Base-by-base conservation (phyloP, 2,797 vertebrate species). In the Nannoperca obscura region DNA sequence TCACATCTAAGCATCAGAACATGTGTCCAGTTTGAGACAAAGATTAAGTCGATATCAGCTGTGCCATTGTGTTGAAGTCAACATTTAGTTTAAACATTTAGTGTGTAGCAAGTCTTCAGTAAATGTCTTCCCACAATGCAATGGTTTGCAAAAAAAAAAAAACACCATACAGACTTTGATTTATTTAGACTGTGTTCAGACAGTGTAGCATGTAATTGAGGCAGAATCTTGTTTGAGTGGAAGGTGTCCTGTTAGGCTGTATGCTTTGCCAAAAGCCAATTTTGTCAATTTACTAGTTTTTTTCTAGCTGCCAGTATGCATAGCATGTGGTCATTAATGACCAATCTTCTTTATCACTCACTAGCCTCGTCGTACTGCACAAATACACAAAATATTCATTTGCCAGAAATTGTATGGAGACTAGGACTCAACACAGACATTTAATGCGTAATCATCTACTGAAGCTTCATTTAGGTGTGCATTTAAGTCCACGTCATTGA, bases 211-310 rank as follows among this genome's bases (percentile, higher is more conserved):
- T 14, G 61, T 60, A 49, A 53, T 6, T 15, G 20, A 52, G 14
- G 22, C 30, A 79, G 36, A n/a, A 36, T 50, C 38, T 27, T 74
- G 62, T 75, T 68, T 78, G 19, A 44, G 32, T 42, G 44, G 75
- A 78, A 54, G 8, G 40, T 22, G 38, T 50, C n/a, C 42, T 58
- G 30, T 27, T 42, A 9, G 32, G 47, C 32, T 49, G 15, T 24
- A 53, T 50, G 42, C 5, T 27, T 24, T 42, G 55, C 47, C 38
- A 59, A 27, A 68, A 0, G 13, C 22, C 30, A 47, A 32, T 32
- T 24, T 71, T n/a, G 63, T 59, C 38, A 20, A 5, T 12, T 30
- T 8, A 22, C 1, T 50, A n/a, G n/a, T 68, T 34, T 68, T 50
- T 60, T 34, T 8, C 34, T 34, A 34, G 11, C 42, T 30, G n/a